A percentile compares a stretch with the other conserved stretches of the same genome.
Evolutionary conservation across 37 sponge, comb jelly and placozoan species (phyloP).

Genomic region (Hexactinellida sp.): DNA sequence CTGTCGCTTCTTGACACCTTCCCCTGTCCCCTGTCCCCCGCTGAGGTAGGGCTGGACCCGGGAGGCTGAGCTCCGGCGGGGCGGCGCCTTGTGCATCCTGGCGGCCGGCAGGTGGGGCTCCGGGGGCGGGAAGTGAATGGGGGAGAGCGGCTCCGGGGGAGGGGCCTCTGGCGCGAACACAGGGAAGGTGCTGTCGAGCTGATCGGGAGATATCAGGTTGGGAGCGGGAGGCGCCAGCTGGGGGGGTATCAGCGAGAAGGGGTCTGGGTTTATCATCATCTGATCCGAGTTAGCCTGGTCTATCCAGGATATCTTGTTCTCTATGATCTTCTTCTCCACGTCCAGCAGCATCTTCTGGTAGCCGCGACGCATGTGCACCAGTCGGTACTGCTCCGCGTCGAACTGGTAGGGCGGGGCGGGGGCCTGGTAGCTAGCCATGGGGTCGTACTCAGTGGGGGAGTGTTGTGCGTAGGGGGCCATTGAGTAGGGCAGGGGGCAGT

Average conservation of each 20-base stretch:
- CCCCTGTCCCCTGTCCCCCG: neutral
- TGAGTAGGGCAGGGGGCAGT: neutral
- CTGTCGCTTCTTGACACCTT: constrained; percentile 1
- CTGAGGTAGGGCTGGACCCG: neutral
- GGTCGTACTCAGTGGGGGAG: neutral
- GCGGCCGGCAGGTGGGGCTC: neutral
- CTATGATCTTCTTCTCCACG: neutral
- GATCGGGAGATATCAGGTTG: neutral
- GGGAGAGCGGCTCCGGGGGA: neutral
- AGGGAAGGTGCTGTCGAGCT: neutral
- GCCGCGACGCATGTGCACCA: neutral
- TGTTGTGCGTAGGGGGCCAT: neutral
- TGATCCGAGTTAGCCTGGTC: neutral
- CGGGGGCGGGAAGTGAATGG: neutral
- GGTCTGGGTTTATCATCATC: neutral
- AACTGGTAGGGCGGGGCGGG: neutral
- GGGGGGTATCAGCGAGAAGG: neutral
- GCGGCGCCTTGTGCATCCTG: neutral
- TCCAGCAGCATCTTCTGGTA: neutral
- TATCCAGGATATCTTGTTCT: neutral
- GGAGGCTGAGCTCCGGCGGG: neutral
- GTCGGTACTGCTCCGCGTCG: neutral
- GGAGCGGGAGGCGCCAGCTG: neutral
- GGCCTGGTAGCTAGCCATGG: neutral
- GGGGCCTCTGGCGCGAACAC: neutral